Percentiles rank a stretch among this genome's conserved stretches.
Conservation (phyloP, 2,113 vertebrate genomes). For the Pandion haliaetus region DNA sequence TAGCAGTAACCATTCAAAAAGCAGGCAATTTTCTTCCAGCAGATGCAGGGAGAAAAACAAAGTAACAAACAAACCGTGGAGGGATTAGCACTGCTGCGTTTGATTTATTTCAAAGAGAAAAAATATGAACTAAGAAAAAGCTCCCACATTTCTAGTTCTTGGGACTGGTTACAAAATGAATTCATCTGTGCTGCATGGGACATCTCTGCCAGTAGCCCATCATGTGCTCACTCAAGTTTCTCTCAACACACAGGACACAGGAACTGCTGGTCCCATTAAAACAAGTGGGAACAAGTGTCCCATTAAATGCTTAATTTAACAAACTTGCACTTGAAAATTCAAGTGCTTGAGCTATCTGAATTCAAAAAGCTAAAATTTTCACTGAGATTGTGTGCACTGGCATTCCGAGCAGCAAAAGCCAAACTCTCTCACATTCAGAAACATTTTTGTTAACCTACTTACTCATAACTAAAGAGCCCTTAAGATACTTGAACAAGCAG, state of each 20-base stretch:
- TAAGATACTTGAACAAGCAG: fast-evolving
- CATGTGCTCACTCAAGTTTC: not conserved
- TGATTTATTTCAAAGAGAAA: not conserved
- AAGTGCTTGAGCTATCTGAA: not conserved
- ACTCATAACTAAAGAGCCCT: fast-evolving
- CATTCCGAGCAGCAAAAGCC: not conserved
- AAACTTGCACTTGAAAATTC: not conserved
- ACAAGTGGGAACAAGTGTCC: not conserved
- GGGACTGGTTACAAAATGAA: not conserved
- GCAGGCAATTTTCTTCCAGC: not conserved
- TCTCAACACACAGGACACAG: not conserved
- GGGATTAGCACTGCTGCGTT: not conserved
- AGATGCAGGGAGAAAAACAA: not conserved
- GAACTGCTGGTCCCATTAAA: not conserved
- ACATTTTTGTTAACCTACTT: not conserved
- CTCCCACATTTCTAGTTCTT: not conserved
- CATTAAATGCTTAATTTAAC: not conserved
- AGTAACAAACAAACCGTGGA: not conserved
- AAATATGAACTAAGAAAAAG: not conserved
- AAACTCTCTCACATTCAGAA: not conserved
- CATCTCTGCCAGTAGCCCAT: not conserved
- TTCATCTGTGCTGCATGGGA: not conserved
- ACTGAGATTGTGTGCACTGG: fast-evolving
- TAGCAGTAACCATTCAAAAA: not conserved
- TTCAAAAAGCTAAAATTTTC: not conserved